Evolutionary conservation across 2,888 invertebrate genomes (phyloP).

Genomic region (Dasypogon diadema): DNA sequence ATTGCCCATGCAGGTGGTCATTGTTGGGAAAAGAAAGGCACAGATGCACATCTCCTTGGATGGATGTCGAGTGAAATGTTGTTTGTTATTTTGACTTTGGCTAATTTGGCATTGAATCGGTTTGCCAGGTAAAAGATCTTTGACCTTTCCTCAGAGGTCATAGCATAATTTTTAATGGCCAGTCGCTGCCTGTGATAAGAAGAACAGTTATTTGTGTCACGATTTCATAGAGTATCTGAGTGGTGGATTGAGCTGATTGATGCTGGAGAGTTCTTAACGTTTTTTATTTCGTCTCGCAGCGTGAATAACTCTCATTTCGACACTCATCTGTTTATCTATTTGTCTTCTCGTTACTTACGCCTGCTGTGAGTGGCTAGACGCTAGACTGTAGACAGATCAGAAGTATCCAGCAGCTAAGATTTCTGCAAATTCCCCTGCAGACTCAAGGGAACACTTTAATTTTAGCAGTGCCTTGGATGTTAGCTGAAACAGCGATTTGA

Average conservation of each 20-base stretch:
- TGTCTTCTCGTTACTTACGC: not conserved
- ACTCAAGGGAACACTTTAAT: no score
- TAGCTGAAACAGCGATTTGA: no score
- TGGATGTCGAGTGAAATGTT: not conserved
- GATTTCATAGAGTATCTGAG: no score
- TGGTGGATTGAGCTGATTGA: no score
- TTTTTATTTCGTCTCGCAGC: slow-evolving; percentile 8
- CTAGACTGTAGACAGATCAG: no score
- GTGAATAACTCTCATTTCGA: not conserved
- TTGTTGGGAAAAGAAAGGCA: not conserved
- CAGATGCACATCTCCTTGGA: not conserved
- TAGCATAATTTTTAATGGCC: no score
- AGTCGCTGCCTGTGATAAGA: no score
- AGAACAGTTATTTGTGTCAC: no score
- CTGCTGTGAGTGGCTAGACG: slow-evolving; percentile 25
- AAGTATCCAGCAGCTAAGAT: no score
- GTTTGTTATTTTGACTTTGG: not conserved
- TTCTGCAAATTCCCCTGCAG: no score
- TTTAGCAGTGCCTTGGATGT: no score
- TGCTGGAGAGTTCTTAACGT: no score
- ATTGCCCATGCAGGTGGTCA: slow-evolving; percentile 30
- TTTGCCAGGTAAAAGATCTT: not conserved
- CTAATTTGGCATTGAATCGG: slow-evolving; percentile 8
- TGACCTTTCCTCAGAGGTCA: not conserved
- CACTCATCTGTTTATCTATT: not conserved